Percentiles rank a stretch among this genome's conserved stretches.
Evolutionary conservation across 1,140 invertebrate genomes (phyloP).

Genomic region (Heliothis subflexa): DNA sequence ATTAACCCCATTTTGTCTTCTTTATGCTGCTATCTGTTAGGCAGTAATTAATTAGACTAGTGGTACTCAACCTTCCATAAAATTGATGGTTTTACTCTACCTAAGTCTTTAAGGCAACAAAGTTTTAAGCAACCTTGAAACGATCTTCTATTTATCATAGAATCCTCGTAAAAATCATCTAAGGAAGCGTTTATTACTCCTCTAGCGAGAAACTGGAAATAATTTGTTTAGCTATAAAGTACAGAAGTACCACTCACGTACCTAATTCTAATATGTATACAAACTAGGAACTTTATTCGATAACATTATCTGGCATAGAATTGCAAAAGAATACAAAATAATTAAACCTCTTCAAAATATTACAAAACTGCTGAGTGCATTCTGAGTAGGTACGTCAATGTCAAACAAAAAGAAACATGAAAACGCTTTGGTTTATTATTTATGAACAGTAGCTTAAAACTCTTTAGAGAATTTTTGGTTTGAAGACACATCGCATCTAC

Average conservation of each 20-base stretch:
- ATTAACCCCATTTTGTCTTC: constrained; percentile 69
- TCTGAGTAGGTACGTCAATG: constrained; percentile 15
- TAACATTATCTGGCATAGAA: constrained; percentile 14
- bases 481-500: too few species aligned
- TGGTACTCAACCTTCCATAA: too few species aligned
- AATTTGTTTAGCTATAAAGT: too few species aligned
- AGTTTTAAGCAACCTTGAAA: too few species aligned
- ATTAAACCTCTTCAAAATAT: neutral
- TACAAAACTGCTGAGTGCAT: constrained; percentile 3
- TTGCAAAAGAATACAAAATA: constrained; percentile 4
- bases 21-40: constrained; percentile 31
- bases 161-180: too few species aligned
- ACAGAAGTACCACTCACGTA: constrained; percentile 16
- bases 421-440: neutral
- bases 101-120: too few species aligned
- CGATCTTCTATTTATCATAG: too few species aligned
- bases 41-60: neutral
- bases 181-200: too few species aligned
- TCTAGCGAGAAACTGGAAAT: too few species aligned
- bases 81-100: too few species aligned
- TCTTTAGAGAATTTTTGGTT: neutral
- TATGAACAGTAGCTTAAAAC: neutral
- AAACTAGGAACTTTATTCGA: neutral
- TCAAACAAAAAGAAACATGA: neutral
- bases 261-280: neutral